Conservation (phyloP, 2,888 invertebrate genomes). For the Thera britannica region DNA sequence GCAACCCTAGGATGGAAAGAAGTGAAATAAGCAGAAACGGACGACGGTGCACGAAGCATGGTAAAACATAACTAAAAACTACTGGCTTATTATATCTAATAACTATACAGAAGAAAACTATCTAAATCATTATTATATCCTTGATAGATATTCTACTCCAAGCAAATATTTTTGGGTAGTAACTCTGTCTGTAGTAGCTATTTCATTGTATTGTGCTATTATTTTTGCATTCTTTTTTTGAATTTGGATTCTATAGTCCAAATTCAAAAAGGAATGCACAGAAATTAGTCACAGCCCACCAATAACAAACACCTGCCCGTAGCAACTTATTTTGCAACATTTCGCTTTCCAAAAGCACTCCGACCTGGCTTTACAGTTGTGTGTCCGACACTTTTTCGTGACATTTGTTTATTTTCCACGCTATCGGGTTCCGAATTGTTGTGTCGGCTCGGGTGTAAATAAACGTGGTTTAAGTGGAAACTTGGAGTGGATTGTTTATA, state of each 20-base stretch:
- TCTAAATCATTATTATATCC: too few species aligned
- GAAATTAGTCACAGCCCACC: constrained; percentile 14
- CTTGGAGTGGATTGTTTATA: constrained; percentile 28
- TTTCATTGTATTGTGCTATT: neutral
- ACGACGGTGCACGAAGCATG: too few species aligned
- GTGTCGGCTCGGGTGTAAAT: constrained; percentile 54
- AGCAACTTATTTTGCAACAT: constrained; percentile 23
- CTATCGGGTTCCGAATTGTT: constrained; percentile 55
- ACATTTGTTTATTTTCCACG: constrained; percentile 53
- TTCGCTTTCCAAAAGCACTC: constrained; percentile 25
- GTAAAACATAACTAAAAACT: too few species aligned
- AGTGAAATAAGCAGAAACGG: too few species aligned
- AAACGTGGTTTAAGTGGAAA: constrained; percentile 41
- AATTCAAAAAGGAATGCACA: neutral
- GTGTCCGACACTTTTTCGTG: constrained; percentile 56
- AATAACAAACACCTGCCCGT: constrained; percentile 30
- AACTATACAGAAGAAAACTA: too few species aligned
- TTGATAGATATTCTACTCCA: too few species aligned
- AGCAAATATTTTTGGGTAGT: too few species aligned
- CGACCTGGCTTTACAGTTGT: constrained; percentile 28
- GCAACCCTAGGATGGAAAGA: too few species aligned
- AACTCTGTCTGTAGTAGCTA: too few species aligned
- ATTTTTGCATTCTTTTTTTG: too few species aligned
- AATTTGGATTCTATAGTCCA: too few species aligned
- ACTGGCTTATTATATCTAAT: too few species aligned